These are phyloP conservation scores for Lasioglossum vierecki DNA, from an alignment of 2,888 invertebrate species.

Conservation along the genomic window DNA sequence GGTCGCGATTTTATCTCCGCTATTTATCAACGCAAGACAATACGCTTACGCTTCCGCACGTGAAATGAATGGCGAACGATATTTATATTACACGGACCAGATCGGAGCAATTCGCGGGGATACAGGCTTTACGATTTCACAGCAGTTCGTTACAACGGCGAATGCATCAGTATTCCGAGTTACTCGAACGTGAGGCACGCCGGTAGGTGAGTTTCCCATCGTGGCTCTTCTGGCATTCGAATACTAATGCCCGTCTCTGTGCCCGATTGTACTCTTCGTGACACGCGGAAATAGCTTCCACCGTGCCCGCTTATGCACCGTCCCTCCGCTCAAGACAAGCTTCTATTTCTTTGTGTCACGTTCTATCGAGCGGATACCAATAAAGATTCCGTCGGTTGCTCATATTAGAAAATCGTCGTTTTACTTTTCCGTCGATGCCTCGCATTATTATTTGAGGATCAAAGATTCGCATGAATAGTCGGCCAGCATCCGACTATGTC, in stretches of 20 bases:
- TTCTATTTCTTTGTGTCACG: conserved; percentile 51
- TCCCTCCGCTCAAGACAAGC: conserved; percentile 28
- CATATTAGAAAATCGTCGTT: not conserved
- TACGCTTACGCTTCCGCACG: conserved; percentile 41
- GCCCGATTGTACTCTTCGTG: conserved; percentile 59
- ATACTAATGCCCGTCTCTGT: conserved; percentile 68
- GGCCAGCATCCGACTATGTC: not conserved
- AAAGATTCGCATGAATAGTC: conserved; percentile 1
- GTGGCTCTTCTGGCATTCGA: conserved; percentile 60
- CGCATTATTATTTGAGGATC: conserved; percentile 1
- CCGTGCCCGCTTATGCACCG: conserved; percentile 33
- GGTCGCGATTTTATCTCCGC: not conserved
- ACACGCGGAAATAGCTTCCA: conserved; percentile 67
- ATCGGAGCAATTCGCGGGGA: conserved; percentile 55
- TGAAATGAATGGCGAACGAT: conserved; percentile 55
- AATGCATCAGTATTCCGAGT: conserved; percentile 61
- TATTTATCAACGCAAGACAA: conserved; percentile 37
- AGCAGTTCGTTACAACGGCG: conserved; percentile 48
- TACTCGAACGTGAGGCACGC: conserved; percentile 62
- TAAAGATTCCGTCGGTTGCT: conserved; percentile 24
- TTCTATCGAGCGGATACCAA: conserved; percentile 27
- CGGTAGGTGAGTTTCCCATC: conserved; percentile 69
- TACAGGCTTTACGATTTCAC: conserved; percentile 56
- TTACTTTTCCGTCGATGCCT: not conserved
- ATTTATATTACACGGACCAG: conserved; percentile 46